Base-by-base conservation (phyloP, 2,888 invertebrate species). In the Cosmopolites sordidus region DNA sequence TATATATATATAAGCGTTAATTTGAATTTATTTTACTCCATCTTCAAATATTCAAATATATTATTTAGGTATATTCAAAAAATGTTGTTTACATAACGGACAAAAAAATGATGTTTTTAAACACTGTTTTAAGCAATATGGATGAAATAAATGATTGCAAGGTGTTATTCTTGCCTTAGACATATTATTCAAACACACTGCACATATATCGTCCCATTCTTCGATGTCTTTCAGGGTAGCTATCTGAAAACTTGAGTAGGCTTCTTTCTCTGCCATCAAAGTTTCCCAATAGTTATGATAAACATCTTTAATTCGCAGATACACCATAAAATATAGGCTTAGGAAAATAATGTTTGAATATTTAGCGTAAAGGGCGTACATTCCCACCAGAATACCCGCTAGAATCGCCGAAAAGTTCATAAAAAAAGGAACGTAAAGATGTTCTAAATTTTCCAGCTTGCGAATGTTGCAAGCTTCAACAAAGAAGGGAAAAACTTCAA, bases 141-240 rank as follows among this genome's bases (percentile, higher is more conserved):
- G 85, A 71, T 89, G 89, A 73, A 89, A 89, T 66, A 84, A 79
- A 69, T 89, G 89, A 41, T 84, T 84, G 66, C 89, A 89, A 0
- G 88, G 87, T 0, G 89, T 89, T 33, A 88, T 81, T 40, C 87
- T 77, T 0, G 89, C 89, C 6, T 80, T 79, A 48, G 75, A 78
- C 87, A 89, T 87, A 9, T 74, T 70, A 53, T 79, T 83, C 33
- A 89, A 75, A 64, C 89, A 89, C 1, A 89, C 86, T 0, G 88
- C 86, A 69, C 89, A 89, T 5, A 89, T 84, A 63, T 89, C 89
- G 61, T 88, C 86, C 61, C 84, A 79, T 11, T 78, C 78, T 11
- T 78, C 74, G 30, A 89, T 76, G 61, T 89, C 88, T n/a, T 79
- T 79, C 0, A 70, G 58, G 1, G 83, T 83, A 16, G 88, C 89